Base-by-base conservation (phyloP, 2,797 vertebrate species). In the Astyanax mexicanus region DNA sequence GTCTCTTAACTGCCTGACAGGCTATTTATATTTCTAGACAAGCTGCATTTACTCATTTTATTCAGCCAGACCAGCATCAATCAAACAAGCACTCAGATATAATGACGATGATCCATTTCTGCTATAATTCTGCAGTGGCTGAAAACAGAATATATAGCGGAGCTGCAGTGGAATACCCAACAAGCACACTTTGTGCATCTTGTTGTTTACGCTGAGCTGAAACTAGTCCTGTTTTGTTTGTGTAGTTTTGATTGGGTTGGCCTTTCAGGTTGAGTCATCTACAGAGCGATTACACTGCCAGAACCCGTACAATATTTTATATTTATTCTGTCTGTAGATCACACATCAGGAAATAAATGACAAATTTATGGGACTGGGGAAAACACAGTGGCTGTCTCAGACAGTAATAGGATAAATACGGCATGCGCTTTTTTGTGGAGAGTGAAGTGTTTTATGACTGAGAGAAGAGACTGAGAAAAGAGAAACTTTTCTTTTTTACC, bases 21-120 rank as follows among this genome's bases (percentile, higher is more conserved):
- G n/a, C 8, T 62, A 27, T 65, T 77, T 76, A 51, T 51, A 38
- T 69, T 7, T 29, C 40, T 17, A 13, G 45, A 38, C 65, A 38
- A 49, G 44, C 25, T 61, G 37, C 19, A 61, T 51, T 27, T 3
- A 4, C 21, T 40, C 27, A 10, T 35, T 44, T 45, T 47, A 25
- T 47, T 68, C 21, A 81, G 23, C 37, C 65, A 40, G 25, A 58
- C 37, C 27, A 12, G 4, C n/a, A 15, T 12, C 58, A 42, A 55
- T 32, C 38, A 15, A 66, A 54, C 10, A 62, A 45, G 23, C 69
- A 38, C 62, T 44, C 11, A 6, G 51, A 23, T 23, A 4, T 19
- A 32, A 7, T 17, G 52, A 44, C 57, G 45, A 11, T 42, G 35
- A 27, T n/a, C 23, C 35, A 38, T 35, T 51, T 45, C n/a, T 49